phyloP scores from a whole-genome alignment of 2,113 vertebrate genomes.

The Capricornis sumatraensis region DNA sequence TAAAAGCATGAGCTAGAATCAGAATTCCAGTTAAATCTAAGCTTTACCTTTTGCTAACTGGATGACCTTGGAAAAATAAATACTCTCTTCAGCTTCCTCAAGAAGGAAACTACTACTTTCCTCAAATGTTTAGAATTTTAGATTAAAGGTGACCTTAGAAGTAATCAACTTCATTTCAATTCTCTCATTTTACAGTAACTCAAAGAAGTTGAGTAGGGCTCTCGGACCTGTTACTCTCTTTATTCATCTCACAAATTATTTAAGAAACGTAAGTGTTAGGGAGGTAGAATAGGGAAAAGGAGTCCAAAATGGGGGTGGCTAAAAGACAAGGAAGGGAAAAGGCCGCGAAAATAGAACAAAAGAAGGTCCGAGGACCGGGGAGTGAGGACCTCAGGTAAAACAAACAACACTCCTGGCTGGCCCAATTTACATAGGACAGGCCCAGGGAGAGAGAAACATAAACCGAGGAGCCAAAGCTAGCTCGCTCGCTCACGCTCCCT shows the following conservation, averaged over 20 bases:
- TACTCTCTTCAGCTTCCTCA: not conserved
- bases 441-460: too few relatives aligned
- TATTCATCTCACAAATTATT: not conserved
- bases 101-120: not conserved
- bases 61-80: not conserved
- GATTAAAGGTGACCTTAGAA: not conserved
- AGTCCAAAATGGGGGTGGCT: too few relatives aligned
- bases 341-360: too few relatives aligned
- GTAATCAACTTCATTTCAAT: not conserved
- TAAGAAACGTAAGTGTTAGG: not conserved
- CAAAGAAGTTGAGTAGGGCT: not conserved
- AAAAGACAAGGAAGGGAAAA: too few relatives aligned
- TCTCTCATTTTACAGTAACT: not conserved
- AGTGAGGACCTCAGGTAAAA: too few relatives aligned
- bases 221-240: not conserved
- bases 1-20: not conserved
- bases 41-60: not conserved
- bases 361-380: too few relatives aligned
- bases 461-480: too few relatives aligned
- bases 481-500: too few relatives aligned
- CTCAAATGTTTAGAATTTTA: not conserved
- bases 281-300: too few relatives aligned
- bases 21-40: not conserved
- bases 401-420: too few relatives aligned
- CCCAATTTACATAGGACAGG: too few relatives aligned